phyloP scores from a whole-genome alignment of 2,113 vertebrate species.

The Mormoops blainvillei region DNA sequence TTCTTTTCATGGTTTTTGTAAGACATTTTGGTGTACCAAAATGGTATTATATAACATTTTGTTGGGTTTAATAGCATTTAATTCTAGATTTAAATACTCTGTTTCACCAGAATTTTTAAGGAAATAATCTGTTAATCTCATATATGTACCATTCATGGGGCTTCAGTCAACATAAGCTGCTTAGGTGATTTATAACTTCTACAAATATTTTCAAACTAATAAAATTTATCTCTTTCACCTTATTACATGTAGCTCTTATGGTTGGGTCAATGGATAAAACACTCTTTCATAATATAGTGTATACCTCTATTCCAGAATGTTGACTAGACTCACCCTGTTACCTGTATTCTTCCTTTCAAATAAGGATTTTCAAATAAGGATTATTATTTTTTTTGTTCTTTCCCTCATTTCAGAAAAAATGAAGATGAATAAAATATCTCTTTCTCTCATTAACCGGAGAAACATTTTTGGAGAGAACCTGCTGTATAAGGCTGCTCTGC shows the following conservation, averaged over 20 bases:
- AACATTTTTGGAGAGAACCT: conserved; percentile 82
- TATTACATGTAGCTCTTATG: background rate
- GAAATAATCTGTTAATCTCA: conserved; percentile 7
- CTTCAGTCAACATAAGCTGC: background rate
- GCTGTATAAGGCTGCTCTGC: conserved; percentile 79
- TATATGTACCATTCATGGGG: background rate
- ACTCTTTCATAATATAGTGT: background rate
- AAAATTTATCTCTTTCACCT: background rate
- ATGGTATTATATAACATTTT: background rate
- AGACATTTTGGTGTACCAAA: background rate
- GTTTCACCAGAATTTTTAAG: background rate
- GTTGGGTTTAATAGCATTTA: background rate
- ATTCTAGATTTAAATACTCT: background rate
- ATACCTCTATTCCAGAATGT: background rate
- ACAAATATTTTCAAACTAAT: background rate
- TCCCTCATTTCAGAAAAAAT: conserved; percentile 59
- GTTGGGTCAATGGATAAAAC: background rate
- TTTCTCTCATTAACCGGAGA: conserved; percentile 72
- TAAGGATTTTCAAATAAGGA: conserved; percentile 46
- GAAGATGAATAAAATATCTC: background rate
- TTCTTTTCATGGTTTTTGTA: background rate
- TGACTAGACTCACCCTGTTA: background rate
- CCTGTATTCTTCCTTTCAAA: background rate
- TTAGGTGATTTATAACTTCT: conserved; percentile 19
- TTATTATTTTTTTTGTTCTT: conserved; percentile 51